Percentiles rank a stretch among this genome's conserved stretches.
phyloP scores from a whole-genome alignment of 1,140 invertebrate genomes.

The Dreissena rostriformis region DNA sequence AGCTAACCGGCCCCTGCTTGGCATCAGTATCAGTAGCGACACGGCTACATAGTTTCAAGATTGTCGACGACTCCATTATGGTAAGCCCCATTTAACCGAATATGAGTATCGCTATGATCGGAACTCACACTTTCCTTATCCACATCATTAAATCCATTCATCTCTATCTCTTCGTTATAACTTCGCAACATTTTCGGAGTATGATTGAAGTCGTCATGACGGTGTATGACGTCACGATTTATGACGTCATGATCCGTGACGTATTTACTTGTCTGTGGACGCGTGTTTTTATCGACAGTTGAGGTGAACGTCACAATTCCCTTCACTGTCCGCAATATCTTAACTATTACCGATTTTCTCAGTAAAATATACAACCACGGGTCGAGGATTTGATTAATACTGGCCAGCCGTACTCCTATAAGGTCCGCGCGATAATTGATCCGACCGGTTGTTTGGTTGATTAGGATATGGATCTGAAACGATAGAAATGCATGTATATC shows the following conservation, averaged over 20 bases:
- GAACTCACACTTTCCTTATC: no score
- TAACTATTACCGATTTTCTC: conserved; percentile 69
- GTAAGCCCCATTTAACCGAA: no score
- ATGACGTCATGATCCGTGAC: neutral
- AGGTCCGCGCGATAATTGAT: conserved; percentile 75
- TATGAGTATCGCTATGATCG: no score
- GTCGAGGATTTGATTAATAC: conserved; percentile 81
- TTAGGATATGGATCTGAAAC: conserved; percentile 79
- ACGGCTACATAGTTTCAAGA: no score
- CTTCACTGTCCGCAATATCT: conserved; percentile 66
- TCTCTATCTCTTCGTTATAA: no score
- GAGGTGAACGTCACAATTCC: conserved; percentile 9
- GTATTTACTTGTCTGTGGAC: neutral
- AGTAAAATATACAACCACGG: conserved; percentile 82
- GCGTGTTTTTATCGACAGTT: neutral
- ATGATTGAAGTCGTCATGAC: no score
- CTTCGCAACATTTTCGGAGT: no score
- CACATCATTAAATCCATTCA: no score
- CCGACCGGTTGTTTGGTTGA: conserved; percentile 74
- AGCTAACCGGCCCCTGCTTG: no score
- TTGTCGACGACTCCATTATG: no score
- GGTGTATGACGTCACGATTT: no score
- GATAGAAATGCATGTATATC: conserved; percentile 13
- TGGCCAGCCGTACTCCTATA: conserved; percentile 78
- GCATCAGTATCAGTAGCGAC: no score